Evolutionary conservation across 2,113 vertebrate species (phyloP).

Genomic region (Rattus norvegicus): GRCr8 NC_086038.1:37354001-37354500

Average conservation of each 20-base stretch:
- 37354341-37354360: neutral
- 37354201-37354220: neutral
- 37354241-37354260: neutral
- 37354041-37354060: neutral
- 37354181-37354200: conserved; percentile 21
- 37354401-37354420: neutral
- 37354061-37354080: neutral
- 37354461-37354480: neutral
- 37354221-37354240: neutral
- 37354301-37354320: neutral
- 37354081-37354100: neutral
- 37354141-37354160: neutral
- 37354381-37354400: neutral
- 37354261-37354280: neutral
- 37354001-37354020: neutral
- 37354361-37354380: neutral
- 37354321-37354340: neutral
- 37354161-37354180: neutral
- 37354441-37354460: neutral
- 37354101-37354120: neutral
- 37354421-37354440: neutral
- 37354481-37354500: neutral
- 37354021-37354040: neutral
- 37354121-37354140: neutral
- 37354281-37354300: neutral